Evolutionary conservation across 2,797 vertebrate genomes (phyloP).

Genomic region (Decapterus maruadsi): DNA sequence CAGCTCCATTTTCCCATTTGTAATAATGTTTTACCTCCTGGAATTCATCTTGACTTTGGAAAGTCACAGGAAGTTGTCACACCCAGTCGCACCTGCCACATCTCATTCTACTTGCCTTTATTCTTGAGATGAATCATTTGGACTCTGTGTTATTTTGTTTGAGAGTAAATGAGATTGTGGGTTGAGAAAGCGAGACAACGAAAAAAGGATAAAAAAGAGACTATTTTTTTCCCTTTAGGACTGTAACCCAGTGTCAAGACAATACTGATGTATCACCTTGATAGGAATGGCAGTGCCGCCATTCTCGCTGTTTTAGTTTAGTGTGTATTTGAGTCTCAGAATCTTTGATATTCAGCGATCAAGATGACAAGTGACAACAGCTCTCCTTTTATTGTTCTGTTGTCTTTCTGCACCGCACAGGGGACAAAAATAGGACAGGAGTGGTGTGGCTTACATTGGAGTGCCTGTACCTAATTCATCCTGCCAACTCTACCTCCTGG

Average conservation of each 20-base stretch:
- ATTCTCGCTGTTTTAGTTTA: constrained; percentile 28
- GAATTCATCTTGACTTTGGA: constrained; percentile 62
- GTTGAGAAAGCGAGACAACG: constrained; percentile 27
- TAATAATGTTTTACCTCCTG: constrained; percentile 50
- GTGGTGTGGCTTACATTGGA: constrained; percentile 10
- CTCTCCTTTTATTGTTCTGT: constrained; percentile 33
- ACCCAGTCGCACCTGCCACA: constrained; percentile 44
- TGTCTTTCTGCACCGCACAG: constrained; percentile 14
- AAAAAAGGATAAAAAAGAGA: constrained; percentile 30
- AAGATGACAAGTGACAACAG: constrained; percentile 31
- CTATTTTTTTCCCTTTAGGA: neutral
- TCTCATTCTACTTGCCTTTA: constrained; percentile 47
- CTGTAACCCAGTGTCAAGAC: constrained; percentile 40
- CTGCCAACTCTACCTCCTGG: constrained; percentile 32
- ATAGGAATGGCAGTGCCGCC: constrained; percentile 12
- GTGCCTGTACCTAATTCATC: constrained; percentile 14
- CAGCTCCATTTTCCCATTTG: constrained; percentile 44
- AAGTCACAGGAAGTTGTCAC: constrained; percentile 50
- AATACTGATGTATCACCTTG: constrained; percentile 30
- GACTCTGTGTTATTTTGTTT: constrained; percentile 36
- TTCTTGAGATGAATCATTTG: constrained; percentile 40
- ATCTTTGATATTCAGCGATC: constrained; percentile 40
- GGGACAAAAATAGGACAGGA: constrained; percentile 51
- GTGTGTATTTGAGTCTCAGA: constrained; percentile 26
- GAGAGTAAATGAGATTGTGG: constrained; percentile 25